phyloP scores from a whole-genome alignment of 53 echinoderm and acorn worm species.

The Holothuria leucospilota region DNA sequence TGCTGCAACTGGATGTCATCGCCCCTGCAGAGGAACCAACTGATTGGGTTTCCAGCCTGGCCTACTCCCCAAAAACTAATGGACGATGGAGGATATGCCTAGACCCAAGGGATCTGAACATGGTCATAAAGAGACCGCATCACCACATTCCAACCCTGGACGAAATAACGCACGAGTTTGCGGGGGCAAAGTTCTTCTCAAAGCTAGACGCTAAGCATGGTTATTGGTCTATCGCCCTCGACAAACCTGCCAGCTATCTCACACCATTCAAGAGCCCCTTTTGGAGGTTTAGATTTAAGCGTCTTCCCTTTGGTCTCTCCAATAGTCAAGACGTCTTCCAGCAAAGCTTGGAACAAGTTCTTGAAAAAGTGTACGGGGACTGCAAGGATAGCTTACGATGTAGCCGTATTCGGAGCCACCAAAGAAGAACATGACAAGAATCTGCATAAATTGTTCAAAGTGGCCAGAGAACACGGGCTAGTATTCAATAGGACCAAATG shows the following conservation, averaged over 20 bases:
- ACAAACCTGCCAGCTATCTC: not conserved
- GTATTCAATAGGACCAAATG: constrained; percentile 69
- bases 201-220: constrained; percentile 22
- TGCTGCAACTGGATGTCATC: too few species aligned
- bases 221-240: not conserved
- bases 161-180: constrained; percentile 6
- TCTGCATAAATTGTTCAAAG: constrained; percentile 56
- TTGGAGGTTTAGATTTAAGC: not conserved
- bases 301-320: constrained; percentile 3
- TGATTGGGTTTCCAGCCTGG: too few species aligned
- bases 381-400: constrained; percentile 18
- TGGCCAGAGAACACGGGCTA: constrained; percentile 56
- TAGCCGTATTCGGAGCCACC: constrained; percentile 49
- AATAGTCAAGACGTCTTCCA: constrained; percentile 69
- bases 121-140: constrained; percentile 8
- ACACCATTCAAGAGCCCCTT: not conserved
- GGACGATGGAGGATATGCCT: too few species aligned
- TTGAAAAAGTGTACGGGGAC: constrained; percentile 66
- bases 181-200: constrained; percentile 11
- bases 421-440: constrained; percentile 55
- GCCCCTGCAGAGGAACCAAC: too few species aligned
- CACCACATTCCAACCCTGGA: not conserved
- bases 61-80: too few species aligned
- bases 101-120: constrained; percentile 39
- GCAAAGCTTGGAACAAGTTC: constrained; percentile 64